Evolutionary conservation across 2,797 vertebrate genomes (phyloP), one percentile per base, ranked within the genome.

Genomic region (Philypnodon macrostomus): DNA sequence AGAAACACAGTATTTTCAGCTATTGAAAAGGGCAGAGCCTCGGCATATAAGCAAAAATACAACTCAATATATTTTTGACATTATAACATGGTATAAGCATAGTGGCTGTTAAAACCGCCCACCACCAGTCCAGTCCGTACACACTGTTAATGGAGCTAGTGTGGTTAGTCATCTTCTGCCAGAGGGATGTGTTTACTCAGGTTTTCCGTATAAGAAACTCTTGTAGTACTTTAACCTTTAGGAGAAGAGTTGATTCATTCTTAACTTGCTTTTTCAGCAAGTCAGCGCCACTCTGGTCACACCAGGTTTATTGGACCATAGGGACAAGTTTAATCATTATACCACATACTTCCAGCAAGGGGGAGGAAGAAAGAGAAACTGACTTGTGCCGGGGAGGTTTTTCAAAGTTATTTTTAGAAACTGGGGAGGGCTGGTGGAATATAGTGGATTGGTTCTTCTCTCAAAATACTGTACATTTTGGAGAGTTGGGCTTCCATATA

Each of bases 291-390:
- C 41, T 29, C 46, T 18, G 36, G 42, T 58, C 5, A 0, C 24
- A 24, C 47, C 5, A 8, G 42, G 44, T 14, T 66, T 24, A 56
- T 3, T 59, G 41, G 35, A 52, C 44, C 65, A 13, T 54, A 26
- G 15, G 32, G 23, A 49, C 32, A 45, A 16, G 24, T 67, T 54
- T 70, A 80, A 76, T 73, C 48, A 76, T 77, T 82, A 63, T 49
- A 52, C 41, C 41, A 36, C 34, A 50, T 35, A 45, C 34, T 60
- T 68, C 50, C n/a, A 49, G 0, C 0, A 31, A 5, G 46, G 24
- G 18, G 1, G 4, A 32, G 7, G 17, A 30, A 2, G 11, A 14
- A 5, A 13, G 26, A 44, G 26, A 27, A 41, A 37, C 1, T 1
- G 7, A n/a, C 8, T 17, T 27, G 1, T 17, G 16, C 11, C n/a